These are phyloP conservation scores for Atrina japonica DNA, from an alignment of 2,888 invertebrate genomes.

Conservation along the genomic window DNA sequence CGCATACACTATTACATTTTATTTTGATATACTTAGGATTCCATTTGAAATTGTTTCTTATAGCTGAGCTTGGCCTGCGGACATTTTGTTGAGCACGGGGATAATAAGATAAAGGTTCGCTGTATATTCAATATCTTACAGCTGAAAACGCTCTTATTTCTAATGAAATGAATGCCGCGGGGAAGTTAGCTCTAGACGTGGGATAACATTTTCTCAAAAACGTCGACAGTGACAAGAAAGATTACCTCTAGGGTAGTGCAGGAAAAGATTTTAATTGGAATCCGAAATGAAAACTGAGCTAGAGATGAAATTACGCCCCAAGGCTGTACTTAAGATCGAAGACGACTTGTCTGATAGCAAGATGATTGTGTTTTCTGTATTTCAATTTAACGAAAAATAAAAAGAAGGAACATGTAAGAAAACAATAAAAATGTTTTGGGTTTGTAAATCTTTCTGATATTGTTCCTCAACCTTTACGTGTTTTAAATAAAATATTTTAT, in stretches of 20 bases:
- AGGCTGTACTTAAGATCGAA: slow-evolving; percentile 8
- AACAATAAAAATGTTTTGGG: no score
- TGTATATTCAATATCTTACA: slow-evolving; percentile 15
- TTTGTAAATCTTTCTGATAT: no score
- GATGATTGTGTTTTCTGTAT: no score
- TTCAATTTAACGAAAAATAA: no score
- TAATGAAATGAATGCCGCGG: slow-evolving; percentile 23
- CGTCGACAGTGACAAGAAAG: slow-evolving; percentile 13
- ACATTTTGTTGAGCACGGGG: slow-evolving; percentile 9
- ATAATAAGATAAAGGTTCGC: slow-evolving; percentile 28
- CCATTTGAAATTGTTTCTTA: slow-evolving; percentile 18
- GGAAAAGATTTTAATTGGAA: slow-evolving; percentile 25
- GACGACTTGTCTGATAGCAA: no score
- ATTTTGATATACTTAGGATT: no score
- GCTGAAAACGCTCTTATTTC: slow-evolving; percentile 31
- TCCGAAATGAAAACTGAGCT: slow-evolving; percentile 14
- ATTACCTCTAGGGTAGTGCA: neutral
- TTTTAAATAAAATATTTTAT: no score
- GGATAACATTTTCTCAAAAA: slow-evolving; percentile 34
- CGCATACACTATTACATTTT: no score
- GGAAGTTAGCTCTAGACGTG: slow-evolving; percentile 12
- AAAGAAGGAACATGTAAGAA: no score
- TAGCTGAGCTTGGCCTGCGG: slow-evolving; percentile 15
- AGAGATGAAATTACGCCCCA: slow-evolving; percentile 2
- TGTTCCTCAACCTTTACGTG: no score